Evolutionary conservation across 2,888 invertebrate species (phyloP).

Genomic region (Dynastes tityus): DNA sequence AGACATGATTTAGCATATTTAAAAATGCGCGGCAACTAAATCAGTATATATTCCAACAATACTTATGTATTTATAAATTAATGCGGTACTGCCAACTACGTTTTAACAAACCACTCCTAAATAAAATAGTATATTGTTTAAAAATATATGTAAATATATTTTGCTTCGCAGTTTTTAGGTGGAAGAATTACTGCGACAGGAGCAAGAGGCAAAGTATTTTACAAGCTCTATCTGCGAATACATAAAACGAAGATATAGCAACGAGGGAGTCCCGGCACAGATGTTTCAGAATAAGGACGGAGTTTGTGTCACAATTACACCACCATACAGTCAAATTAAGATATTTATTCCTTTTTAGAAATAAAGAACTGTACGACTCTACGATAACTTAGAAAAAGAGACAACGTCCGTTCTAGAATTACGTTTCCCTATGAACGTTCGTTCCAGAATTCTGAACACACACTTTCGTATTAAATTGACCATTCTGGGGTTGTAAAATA

Average conservation of each 20-base stretch:
- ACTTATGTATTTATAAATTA: not conserved
- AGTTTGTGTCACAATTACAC: conserved; percentile 22
- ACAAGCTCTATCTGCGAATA: conserved; percentile 31
- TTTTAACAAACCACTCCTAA: conserved; percentile 8
- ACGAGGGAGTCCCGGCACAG: conserved; percentile 9
- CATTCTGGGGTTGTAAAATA: conserved; percentile 45
- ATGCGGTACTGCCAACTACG: not conserved
- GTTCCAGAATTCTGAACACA: conserved; percentile 26
- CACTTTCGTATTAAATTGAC: conserved; percentile 46
- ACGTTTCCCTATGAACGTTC: not conserved
- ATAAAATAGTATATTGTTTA: not conserved
- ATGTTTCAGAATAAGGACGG: conserved; percentile 27
- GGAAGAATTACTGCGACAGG: conserved; percentile 28
- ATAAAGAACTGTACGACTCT: not conserved
- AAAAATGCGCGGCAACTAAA: too few relatives aligned
- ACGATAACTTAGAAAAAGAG: not conserved
- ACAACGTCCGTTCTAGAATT: conserved; percentile 6
- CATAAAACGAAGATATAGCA: conserved; percentile 32
- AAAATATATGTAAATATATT: conserved; percentile 17
- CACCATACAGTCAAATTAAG: conserved; percentile 16
- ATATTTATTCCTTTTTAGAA: conserved; percentile 23
- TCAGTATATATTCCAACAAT: too few relatives aligned
- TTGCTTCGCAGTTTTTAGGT: conserved; percentile 27
- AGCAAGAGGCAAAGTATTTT: conserved; percentile 10
- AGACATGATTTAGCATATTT: too few relatives aligned